Base-by-base conservation (phyloP, 2,888 invertebrate species). In the Dione juno region DNA sequence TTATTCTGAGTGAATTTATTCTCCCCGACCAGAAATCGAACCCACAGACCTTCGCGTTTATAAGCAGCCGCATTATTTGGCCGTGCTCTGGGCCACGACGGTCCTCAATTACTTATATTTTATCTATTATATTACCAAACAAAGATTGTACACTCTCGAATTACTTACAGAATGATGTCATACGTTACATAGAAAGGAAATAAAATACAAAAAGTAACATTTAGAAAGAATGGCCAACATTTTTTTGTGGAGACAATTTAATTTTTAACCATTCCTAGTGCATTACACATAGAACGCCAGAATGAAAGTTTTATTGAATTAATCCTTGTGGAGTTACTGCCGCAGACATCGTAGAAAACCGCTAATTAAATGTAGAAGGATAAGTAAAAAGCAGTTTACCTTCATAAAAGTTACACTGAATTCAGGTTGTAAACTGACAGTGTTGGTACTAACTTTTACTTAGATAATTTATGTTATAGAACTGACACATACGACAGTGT, bases 291-390 rank as follows among this genome's bases (percentile, higher is more conserved):
- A 66, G 69, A 70, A 66, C 61, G 50, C 54, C 43, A 66, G 66
- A 74, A 67, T 74, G 37, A 74, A 74, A 67, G 45, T 72, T 70
- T 72, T 61, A 69, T 70, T 72, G 72, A 72, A 74, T 72, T 67
- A 70, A 74, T 72, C 78, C 78, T 77, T 77, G 75, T 77, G 75
- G 75, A 79, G 77, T 78, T 77, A 78, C 80, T 80, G 80, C 82
- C 80, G 82, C 81, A 80, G 81, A 81, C 80, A 81, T 83, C 79
- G 80, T 77, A 81, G 82, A 81, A 83, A 83, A 86, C 84, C 82
- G 81, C 85, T 87, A 87, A 88, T 88, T 88, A 88, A 88, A 85
- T 84, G 81, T 81, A 81, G 82, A 80, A 82, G 79, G 80, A 79
- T 82, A 81, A 82, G 83, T 80, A 81, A 83, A 74, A 85, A 81